Conservation (phyloP, 1,140 invertebrate genomes). For the Papilio polytes region DNA sequence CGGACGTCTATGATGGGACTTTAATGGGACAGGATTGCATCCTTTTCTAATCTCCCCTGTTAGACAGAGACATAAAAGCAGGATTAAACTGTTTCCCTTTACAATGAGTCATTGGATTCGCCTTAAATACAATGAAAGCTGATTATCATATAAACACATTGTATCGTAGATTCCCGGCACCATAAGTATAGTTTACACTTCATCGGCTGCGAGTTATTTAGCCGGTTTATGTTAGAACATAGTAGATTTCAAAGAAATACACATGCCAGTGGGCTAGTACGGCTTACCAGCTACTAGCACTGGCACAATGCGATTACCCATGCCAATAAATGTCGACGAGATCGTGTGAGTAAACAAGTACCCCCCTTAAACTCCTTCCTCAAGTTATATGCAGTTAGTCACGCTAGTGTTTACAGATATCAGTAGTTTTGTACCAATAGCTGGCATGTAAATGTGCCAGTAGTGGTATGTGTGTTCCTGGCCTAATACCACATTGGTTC, state of each 20-base stretch:
- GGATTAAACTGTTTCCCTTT: constrained; percentile 33
- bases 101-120: constrained; percentile 37
- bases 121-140: constrained; percentile 35
- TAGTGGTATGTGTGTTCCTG: too few relatives aligned
- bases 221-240: constrained; percentile 33
- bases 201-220: constrained; percentile 19
- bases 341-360: too few relatives aligned
- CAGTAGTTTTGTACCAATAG: too few relatives aligned
- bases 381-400: too few relatives aligned
- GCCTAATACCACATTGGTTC: too few relatives aligned
- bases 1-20: constrained; percentile 24
- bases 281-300: too few relatives aligned
- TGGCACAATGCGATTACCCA: too few relatives aligned
- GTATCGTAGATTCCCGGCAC: not conserved
- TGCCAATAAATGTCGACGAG: too few relatives aligned
- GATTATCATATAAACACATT: constrained; percentile 40
- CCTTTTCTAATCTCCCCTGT: not conserved
- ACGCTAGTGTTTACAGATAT: too few relatives aligned
- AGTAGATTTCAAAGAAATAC: not conserved
- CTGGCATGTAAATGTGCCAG: too few relatives aligned
- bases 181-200: constrained; percentile 36
- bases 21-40: constrained; percentile 30
- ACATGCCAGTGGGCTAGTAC: too few relatives aligned
- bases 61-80: constrained; percentile 10
- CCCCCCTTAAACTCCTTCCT: too few relatives aligned